Evolutionary conservation across 2,888 invertebrate species (phyloP), one percentile per base, ranked within the genome.

Genomic region (Leucoma salicis): DNA sequence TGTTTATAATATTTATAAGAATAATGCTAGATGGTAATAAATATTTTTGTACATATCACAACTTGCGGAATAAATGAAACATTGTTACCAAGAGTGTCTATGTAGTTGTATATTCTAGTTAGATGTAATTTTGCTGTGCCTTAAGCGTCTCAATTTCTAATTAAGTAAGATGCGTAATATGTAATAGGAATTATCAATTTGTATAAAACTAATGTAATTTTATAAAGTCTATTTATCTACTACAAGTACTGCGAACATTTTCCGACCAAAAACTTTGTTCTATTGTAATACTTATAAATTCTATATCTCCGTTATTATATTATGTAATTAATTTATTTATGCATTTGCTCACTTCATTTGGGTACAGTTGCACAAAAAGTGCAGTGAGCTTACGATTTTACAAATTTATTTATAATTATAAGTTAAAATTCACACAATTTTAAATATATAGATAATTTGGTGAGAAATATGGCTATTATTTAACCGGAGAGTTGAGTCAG

Each of bases 41-140:
- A 85, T 88, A 89, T 88, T 88, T 89, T 89, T 89, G 88, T 88
- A 89, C 88, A 89, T 89, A 89, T 89, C 88, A 89, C 79, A 78
- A 80, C 81, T 85, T 78, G 82, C 71, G 70, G 74, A 67, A 74
- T 77, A 78, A 68, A 75, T 70, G 64, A 56, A 39, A 51, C 39
- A 78, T 74, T 78, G 88, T 88, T 88, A 88, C 88, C 88, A 80
- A 80, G 73, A 81, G 82, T 84, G 85, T 87, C 81, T 81, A 81
- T 70, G 60, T 70, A 70, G 56, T 52, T 64, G 50, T 79, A 78
- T 59, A 74, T 71, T 78, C 61, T 82, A 87, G 71, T 73, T 82
- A 88, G 84, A 62, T 78, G 80, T 86, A 87, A 87, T 80, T 82
- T 82, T 77, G 81, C 84, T 80, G 88, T 89, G 88, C 88, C 88